Conservation (phyloP, 1,140 invertebrate genomes). For the Brachionus plicatilis region DNA sequence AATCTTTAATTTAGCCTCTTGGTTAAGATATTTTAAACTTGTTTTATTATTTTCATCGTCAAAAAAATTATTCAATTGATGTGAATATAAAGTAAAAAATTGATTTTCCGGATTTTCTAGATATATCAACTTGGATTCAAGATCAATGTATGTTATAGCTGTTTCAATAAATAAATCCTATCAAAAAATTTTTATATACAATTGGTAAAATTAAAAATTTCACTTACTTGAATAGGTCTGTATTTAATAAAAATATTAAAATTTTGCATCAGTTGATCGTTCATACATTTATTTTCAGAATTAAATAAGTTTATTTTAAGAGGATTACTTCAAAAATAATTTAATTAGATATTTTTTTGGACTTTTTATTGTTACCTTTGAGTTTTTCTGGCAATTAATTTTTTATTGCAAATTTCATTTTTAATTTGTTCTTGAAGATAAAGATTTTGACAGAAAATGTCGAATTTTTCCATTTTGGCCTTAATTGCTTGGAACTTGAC, state of each 20-base stretch:
- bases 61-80: background rate
- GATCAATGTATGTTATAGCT: background rate
- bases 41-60: background rate
- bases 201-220: background rate
- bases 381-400: background rate
- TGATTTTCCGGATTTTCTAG: background rate
- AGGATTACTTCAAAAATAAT: background rate
- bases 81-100: background rate
- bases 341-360: background rate
- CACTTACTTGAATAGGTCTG: background rate
- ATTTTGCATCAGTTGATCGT: background rate
- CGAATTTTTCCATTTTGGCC: background rate
- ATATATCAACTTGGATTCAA: background rate
- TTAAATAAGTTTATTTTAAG: background rate
- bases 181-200: background rate
- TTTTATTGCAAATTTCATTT: background rate
- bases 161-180: background rate
- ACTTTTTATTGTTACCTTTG: background rate
- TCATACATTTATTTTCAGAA: background rate
- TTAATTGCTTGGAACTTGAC: conserved; percentile 11
- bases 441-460: background rate
- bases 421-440: background rate
- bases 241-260: background rate
- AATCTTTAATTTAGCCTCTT: background rate
- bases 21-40: background rate